Evolutionary conservation across 2,888 invertebrate species (phyloP).

Genomic region (Pseudoips prasinana): DNA sequence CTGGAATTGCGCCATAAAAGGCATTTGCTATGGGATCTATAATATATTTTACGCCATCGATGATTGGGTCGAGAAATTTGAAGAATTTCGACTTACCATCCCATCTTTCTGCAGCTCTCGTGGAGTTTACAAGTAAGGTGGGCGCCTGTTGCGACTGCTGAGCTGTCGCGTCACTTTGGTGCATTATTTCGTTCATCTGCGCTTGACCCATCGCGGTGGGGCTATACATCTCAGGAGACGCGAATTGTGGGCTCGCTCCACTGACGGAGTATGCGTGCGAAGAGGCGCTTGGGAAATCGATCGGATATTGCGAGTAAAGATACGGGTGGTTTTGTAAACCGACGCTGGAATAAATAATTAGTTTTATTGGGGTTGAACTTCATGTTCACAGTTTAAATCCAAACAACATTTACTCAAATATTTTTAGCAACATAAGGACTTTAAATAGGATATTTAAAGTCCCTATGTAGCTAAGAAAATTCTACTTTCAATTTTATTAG

Average conservation of each 20-base stretch:
- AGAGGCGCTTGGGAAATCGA: constrained; percentile 79
- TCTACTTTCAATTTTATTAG: no score
- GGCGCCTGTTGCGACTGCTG: constrained; percentile 79
- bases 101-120: constrained; percentile 75
- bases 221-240: constrained; percentile 73
- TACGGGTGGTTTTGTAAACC: constrained; percentile 78
- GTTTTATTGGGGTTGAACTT: no score
- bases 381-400: no score
- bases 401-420: no score
- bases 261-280: constrained; percentile 79
- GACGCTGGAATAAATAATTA: constrained; percentile 72
- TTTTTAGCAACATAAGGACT: no score
- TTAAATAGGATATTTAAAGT: no score
- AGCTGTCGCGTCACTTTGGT: constrained; percentile 71
- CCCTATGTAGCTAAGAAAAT: no score
- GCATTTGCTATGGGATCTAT: constrained; percentile 68
- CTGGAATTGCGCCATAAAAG: constrained; percentile 68
- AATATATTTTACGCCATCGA: constrained; percentile 60
- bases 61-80: constrained; percentile 70
- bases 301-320: constrained; percentile 78
- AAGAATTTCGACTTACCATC: constrained; percentile 77
- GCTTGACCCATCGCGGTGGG: constrained; percentile 66
- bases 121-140: constrained; percentile 63
- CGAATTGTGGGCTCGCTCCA: constrained; percentile 76
- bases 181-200: constrained; percentile 68